Conservation (phyloP, 2,797 vertebrate genomes). For the Danionella dracula region DNA sequence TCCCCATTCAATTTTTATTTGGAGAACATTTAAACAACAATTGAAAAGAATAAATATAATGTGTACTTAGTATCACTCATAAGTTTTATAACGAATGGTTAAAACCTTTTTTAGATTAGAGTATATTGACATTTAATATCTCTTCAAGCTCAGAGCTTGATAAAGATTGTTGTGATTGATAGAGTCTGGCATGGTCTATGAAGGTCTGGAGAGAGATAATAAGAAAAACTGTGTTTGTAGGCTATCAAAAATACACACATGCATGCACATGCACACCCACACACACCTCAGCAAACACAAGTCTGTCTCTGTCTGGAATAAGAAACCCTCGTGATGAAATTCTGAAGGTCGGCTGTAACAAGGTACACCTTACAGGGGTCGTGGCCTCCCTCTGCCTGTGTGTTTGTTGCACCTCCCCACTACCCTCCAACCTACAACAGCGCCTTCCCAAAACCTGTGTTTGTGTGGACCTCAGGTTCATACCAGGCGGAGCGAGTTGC, state of each 20-base stretch:
- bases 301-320: conserved; percentile 90
- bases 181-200: conserved; percentile 96
- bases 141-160: conserved; percentile 63
- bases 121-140: no score
- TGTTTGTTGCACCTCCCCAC: conserved; percentile 63
- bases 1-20: no score
- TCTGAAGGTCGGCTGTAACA: conserved; percentile 99
- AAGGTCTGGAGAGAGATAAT: conserved; percentile 98
- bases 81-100: no score
- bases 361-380: conserved; percentile 97
- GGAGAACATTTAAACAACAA: no score
- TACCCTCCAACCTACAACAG: conserved; percentile 53
- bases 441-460: conserved; percentile 64
- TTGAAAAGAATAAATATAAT: no score
- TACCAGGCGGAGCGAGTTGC: conserved; percentile 67
- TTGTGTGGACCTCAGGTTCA: conserved; percentile 63
- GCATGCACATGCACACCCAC: conserved; percentile 52
- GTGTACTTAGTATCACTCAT: no score
- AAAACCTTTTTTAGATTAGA: no score
- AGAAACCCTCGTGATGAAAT: conserved; percentile 94
- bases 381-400: conserved; percentile 76
- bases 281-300: conserved; percentile 73
- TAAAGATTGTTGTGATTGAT: conserved; percentile 89
- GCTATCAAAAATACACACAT: no score
- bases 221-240: conserved; percentile 91